Evolutionary conservation across 1,140 invertebrate genomes (phyloP).

Genomic region (Lucilia sericata): DNA sequence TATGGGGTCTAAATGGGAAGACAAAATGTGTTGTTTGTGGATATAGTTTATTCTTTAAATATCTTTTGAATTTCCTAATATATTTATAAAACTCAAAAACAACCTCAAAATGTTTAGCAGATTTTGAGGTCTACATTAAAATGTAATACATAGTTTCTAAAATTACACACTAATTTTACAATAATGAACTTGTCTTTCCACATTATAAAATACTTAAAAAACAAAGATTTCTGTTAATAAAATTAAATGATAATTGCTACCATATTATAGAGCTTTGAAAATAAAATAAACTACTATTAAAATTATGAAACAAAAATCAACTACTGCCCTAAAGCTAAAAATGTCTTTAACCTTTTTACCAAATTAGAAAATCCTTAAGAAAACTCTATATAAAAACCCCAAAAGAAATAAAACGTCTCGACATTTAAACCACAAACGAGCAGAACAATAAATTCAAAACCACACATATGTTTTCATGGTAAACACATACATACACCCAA

Average conservation of each 20-base stretch:
- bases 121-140: no score
- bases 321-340: neutral
- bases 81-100: no score
- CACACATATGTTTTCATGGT: neutral
- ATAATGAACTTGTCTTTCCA: neutral
- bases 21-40: no score
- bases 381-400: neutral
- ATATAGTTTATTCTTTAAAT: no score
- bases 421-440: slow-evolving; percentile 8
- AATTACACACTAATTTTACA: neutral
- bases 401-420: slow-evolving; percentile 25
- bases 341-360: neutral
- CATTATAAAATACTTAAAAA: neutral
- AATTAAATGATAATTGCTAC: slow-evolving; percentile 37
- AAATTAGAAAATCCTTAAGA: neutral
- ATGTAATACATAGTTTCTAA: no score
- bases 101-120: no score
- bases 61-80: no score
- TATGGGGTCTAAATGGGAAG: no score
- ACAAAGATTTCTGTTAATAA: neutral
- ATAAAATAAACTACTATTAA: neutral
- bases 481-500: neutral
- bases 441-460: slow-evolving; percentile 1
- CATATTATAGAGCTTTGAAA: neutral
- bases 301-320: neutral